A percentile compares a stretch with the other conserved stretches of the same genome.
Evolutionary conservation across 2,113 vertebrate genomes (phyloP).

Genomic region (Neoarius graeffei): DNA sequence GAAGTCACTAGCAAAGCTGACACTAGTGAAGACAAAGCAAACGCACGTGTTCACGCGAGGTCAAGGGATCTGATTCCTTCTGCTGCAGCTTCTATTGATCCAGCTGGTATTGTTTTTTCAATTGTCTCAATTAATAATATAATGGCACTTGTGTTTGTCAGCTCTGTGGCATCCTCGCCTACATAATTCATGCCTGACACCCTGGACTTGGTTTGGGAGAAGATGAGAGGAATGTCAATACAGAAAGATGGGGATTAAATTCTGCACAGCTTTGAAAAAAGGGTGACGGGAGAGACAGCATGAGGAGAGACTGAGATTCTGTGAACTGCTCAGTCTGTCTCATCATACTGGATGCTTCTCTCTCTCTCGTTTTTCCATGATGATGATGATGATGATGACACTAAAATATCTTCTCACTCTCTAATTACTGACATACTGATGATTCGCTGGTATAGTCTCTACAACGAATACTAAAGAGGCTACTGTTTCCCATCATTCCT

Average conservation of each 20-base stretch:
- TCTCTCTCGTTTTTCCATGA: not conserved
- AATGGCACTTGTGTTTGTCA: slow-evolving; percentile 76
- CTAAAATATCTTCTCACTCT: not conserved
- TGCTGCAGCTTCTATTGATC: slow-evolving; percentile 77
- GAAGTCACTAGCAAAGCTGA: not conserved
- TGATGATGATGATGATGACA: not conserved
- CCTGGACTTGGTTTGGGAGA: slow-evolving; percentile 71
- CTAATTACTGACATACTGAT: not conserved
- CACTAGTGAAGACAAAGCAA: not conserved
- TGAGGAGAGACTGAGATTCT: slow-evolving; percentile 20
- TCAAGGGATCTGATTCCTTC: slow-evolving; percentile 70
- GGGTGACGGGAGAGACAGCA: not conserved
- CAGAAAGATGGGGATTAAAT: slow-evolving; percentile 35
- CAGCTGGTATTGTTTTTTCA: slow-evolving; percentile 78
- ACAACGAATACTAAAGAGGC: not conserved
- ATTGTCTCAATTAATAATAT: slow-evolving; percentile 75
- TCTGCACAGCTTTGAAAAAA: slow-evolving; percentile 28
- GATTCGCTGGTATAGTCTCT: not conserved
- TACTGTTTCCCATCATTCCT: not conserved
- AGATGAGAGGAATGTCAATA: slow-evolving; percentile 79
- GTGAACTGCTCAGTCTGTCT: not conserved
- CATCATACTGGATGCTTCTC: not conserved
- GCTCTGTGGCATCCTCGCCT: slow-evolving; percentile 72
- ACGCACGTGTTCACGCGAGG: not conserved
- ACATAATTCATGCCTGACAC: slow-evolving; percentile 78